A percentile compares a stretch with the other conserved stretches of the same genome.
Conservation (phyloP, 2,797 vertebrate genomes). For the Malacoraja senta region DNA sequence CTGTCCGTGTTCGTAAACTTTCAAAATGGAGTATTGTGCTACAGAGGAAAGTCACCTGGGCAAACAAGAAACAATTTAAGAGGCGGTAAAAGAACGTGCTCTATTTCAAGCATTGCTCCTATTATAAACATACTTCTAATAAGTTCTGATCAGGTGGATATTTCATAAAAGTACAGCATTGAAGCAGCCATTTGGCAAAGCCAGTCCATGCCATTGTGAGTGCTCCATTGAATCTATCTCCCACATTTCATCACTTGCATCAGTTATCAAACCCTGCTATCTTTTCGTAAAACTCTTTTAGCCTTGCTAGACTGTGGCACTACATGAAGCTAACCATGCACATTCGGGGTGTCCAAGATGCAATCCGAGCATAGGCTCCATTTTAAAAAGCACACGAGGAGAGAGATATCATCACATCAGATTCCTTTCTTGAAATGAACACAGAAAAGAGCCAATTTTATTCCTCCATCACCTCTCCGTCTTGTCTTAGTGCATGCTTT, state of each 20-base stretch:
- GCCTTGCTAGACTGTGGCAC: too few species aligned
- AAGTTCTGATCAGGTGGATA: too few species aligned
- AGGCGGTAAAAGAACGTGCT: background rate
- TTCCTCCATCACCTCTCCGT: background rate
- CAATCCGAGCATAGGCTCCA: background rate
- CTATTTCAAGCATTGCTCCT: background rate
- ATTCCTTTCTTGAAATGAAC: background rate
- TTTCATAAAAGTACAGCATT: background rate
- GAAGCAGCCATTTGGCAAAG: too few species aligned
- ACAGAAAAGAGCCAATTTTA: background rate
- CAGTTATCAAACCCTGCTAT: too few species aligned
- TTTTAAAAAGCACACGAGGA: background rate
- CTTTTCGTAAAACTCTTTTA: too few species aligned
- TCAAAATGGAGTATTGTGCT: constrained; percentile 96
- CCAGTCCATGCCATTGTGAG: too few species aligned
- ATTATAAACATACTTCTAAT: background rate
- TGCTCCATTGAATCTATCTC: too few species aligned
- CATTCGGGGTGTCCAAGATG: background rate
- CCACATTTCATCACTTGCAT: too few species aligned
- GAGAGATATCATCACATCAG: background rate
- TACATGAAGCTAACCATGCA: background rate
- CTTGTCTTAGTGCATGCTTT: background rate
- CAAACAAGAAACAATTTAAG: constrained; percentile 4
- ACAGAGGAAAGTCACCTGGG: constrained; percentile 84
- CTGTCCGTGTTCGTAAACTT: constrained; percentile 84